Base-by-base conservation (phyloP, 1,140 invertebrate species). In the Schmidtea mediterranea region DNA sequence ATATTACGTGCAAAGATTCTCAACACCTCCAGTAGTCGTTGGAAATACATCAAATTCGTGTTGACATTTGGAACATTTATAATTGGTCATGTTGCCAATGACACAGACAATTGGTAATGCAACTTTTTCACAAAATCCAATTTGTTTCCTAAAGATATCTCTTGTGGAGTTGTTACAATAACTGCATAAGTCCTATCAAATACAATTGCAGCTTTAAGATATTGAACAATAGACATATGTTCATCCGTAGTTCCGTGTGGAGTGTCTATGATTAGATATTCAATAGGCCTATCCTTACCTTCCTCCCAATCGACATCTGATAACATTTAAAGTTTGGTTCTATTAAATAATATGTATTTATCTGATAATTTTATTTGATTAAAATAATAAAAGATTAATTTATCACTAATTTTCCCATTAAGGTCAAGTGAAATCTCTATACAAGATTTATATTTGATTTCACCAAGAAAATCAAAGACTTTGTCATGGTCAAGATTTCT, bases 191-290 rank as follows among this genome's bases (percentile, higher is more conserved):
- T n/a, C 18, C 53, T 51, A 43, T 52, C 53, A 22, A 46, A 19
- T 36, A 6, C 53, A 48, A 52, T 50, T 13, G 52, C 49, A 40
- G 61, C 70, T 69, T 74, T 74, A 32, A 90, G 66, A 60, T 78
- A 79, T 64, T 82, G 79, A 71, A 83, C 77, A 1, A 86, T 75
- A 40, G 82, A 80, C 47, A 92, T 79, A 57, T 90, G 84, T 62
- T 90, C 84, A 69, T 92, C 84, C 2, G 82, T 86, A 13, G 84
- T 92, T 8, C 82, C 80, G 53, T 84, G 84, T 23, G 84, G 84
- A 43, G 83, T 89, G 62, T 92, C 84, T 55, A 89, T 80, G 15
- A 90, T 73, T 21, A 90, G 66, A 64, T 77, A 84, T 67, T 90
- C 82, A n/a, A 87, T 65, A 46, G 81, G 75, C 52, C 6, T 10